These are phyloP conservation scores for Onychomys leucogaster DNA, from an alignment of 2,797 vertebrate species.

Conservation along the genomic window DNA sequence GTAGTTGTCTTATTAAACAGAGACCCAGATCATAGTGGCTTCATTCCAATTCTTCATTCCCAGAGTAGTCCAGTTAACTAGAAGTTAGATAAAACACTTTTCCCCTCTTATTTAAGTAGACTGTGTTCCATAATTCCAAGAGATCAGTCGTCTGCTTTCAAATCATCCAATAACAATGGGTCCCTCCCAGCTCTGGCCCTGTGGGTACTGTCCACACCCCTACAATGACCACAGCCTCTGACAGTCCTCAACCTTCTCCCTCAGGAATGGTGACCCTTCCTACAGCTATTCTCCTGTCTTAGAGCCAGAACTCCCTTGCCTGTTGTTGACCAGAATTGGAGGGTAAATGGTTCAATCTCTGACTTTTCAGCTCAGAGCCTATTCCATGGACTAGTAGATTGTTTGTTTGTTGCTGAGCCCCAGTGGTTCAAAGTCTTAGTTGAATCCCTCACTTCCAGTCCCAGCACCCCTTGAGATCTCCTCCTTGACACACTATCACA, in stretches of 20 bases:
- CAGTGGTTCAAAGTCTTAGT: neutral
- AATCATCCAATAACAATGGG: neutral
- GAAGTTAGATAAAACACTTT: neutral
- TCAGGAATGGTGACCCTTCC: neutral
- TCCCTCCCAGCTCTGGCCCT: neutral
- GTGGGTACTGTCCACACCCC: neutral
- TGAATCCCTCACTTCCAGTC: neutral
- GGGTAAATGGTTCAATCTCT: neutral
- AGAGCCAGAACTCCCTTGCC: too few relatives aligned
- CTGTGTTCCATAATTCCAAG: neutral
- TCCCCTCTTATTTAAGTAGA: neutral
- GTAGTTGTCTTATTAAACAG: slow-evolving; percentile 31
- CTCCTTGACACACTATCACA: neutral
- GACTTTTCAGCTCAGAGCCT: neutral
- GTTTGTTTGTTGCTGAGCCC: neutral
- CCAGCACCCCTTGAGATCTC: neutral
- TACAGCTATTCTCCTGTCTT: rapidly evolving
- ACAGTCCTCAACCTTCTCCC: neutral
- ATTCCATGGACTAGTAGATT: neutral
- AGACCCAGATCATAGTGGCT: neutral
- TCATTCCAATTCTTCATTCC: neutral
- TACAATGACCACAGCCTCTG: neutral
- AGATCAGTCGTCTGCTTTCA: neutral
- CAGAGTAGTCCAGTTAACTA: neutral
- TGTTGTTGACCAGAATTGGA: neutral